Evolutionary conservation across 2,797 vertebrate genomes (phyloP).

Genomic region (Columba guinea): DNA sequence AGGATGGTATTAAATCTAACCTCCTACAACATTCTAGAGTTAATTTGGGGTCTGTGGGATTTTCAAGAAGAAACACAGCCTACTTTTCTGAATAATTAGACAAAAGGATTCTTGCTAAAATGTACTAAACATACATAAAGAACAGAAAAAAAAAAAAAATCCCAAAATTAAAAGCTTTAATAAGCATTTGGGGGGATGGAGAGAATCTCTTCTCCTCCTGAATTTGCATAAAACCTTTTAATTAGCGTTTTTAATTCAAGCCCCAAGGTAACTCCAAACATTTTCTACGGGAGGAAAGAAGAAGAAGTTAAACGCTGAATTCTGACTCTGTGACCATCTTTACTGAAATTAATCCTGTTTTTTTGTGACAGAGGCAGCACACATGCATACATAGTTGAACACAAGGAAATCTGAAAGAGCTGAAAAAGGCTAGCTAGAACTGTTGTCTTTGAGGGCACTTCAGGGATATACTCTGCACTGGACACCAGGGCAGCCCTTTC

Average conservation of each 20-base stretch:
- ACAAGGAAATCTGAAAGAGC: background rate
- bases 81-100: constrained; percentile 28
- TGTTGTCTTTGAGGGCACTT: background rate
- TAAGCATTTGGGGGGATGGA: background rate
- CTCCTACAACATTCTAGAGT: constrained; percentile 19
- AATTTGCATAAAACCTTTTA: constrained; percentile 26
- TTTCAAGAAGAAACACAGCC: background rate
- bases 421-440: background rate
- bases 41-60: background rate
- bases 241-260: background rate
- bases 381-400: background rate
- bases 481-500: background rate
- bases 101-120: background rate
- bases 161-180: background rate
- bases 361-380: background rate
- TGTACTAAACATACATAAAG: background rate
- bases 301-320: background rate
- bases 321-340: background rate
- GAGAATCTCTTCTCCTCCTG: background rate
- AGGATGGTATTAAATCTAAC: constrained; percentile 23
- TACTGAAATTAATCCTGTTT: background rate
- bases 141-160: background rate
- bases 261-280: background rate
- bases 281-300: background rate
- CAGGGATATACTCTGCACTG: background rate